Conservation (phyloP, 2,888 invertebrate genomes). For the Caenorhabditis virilis region DNA sequence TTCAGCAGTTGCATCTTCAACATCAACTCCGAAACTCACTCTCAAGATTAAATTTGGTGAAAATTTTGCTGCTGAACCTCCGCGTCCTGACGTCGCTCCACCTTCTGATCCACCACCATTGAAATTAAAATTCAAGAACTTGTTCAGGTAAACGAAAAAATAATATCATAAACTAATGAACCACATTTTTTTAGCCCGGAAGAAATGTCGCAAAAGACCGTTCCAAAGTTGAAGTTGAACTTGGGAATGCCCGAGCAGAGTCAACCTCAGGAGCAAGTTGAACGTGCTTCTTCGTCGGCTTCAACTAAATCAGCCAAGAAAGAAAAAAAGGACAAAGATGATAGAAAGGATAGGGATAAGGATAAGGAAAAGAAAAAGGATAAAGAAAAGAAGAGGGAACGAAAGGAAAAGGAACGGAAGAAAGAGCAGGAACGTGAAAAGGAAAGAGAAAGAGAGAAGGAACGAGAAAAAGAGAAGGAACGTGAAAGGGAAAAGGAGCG, state of each 20-base stretch:
- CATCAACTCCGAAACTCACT: conserved; percentile 13
- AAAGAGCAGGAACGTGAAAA: background rate
- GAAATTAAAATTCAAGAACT: conserved; percentile 31
- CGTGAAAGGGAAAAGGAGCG: conserved; percentile 23
- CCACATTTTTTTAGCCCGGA: conserved; percentile 9
- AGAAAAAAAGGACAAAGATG: conserved; percentile 13
- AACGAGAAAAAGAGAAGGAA: conserved; percentile 21
- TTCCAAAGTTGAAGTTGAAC: background rate
- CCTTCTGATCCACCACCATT: conserved; percentile 14
- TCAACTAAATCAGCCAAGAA: conserved; percentile 21
- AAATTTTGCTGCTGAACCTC: too few species aligned
- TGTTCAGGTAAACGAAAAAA: conserved; percentile 7
- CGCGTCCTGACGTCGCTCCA: too few species aligned
- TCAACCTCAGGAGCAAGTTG: too few species aligned
- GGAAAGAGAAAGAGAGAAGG: conserved; percentile 18
- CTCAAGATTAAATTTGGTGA: conserved; percentile 28
- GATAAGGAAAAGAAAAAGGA: conserved; percentile 3
- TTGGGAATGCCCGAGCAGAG: too few species aligned
- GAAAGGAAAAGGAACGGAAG: background rate
- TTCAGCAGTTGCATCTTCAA: background rate
- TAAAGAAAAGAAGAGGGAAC: conserved; percentile 1
- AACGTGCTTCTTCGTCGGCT: conserved; percentile 3
- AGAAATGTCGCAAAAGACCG: conserved; percentile 3
- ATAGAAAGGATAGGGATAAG: conserved; percentile 3
- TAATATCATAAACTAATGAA: too few species aligned